Base-by-base conservation (phyloP, 2,113 vertebrate genomes). In the Sterna hirundo region DNA sequence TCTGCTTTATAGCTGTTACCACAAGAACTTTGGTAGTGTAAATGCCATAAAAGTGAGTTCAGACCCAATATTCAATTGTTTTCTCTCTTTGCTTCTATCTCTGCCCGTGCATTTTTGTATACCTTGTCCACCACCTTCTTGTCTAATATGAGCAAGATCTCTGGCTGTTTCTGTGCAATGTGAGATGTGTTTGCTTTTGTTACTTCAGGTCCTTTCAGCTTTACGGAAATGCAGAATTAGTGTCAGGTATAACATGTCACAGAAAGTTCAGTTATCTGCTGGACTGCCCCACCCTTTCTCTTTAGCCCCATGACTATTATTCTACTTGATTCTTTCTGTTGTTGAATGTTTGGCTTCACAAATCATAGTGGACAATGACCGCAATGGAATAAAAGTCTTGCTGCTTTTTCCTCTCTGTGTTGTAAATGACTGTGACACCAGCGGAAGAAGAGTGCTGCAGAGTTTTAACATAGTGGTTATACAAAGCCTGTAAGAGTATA, bases 71-170 rank as follows among this genome's bases (percentile, higher is more conserved):
- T 11, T 61, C 36, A 18, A 2, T 61, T 61, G 38, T 1, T 77
- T 58, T 27, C 13, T 16, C 15, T n/a, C 32, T 86, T 46, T 68
- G 11, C 12, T 75, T 20, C 32, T 75, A 5, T 17, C 34, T 74
- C 23, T 61, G 9, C 10, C 18, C 15, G 5, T 0, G 0, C 22
- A 14, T 47, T 80, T 49, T 52, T 68, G 9, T n/a, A 7, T 23
- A 47, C 21, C 3, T 77, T 46, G 54, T 27, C 68, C 49, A 34
- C 4, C 49, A 34, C 3, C 9, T 76, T 64, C 38, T 69, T 85
- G 21, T 68, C 27, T 64, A 16, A 36, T 7, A 9, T 12, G 29
- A 70, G 5, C 19, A 47, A 72, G 16, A 17, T 27, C 4, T 2
- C 1, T 44, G 42, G 34, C 38, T 46, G 65, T 26, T 61, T 51